Conservation (phyloP, 2,797 vertebrate genomes). For the Vireo griseus region DNA sequence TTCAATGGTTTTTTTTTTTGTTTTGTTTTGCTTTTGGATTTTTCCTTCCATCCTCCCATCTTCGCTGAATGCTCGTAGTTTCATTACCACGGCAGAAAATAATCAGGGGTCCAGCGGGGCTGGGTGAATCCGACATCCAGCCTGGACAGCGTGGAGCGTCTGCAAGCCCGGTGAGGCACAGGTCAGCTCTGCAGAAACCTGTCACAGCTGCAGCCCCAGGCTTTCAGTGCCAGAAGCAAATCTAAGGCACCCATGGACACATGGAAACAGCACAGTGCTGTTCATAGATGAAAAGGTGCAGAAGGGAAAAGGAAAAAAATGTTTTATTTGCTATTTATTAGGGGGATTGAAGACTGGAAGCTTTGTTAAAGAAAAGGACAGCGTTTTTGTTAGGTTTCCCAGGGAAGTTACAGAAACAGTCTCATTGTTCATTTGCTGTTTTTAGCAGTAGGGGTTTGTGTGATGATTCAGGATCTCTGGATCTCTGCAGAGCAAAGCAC, state of each 20-base stretch:
- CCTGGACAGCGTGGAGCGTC: background rate
- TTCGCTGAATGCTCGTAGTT: slow-evolving; percentile 67
- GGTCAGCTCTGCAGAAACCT: slow-evolving; percentile 18
- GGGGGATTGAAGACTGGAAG: slow-evolving; percentile 70
- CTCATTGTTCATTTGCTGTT: slow-evolving; percentile 66
- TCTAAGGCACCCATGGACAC: slow-evolving; percentile 25
- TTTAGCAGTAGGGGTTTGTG: slow-evolving; percentile 60
- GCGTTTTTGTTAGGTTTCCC: slow-evolving; percentile 70
- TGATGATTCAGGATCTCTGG: slow-evolving; percentile 43
- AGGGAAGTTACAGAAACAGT: slow-evolving; percentile 68
- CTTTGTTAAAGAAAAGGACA: slow-evolving; percentile 61
- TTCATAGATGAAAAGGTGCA: slow-evolving; percentile 40
- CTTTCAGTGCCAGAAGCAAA: slow-evolving; percentile 44
- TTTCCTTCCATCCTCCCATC: slow-evolving; percentile 50
- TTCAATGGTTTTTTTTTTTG: slow-evolving; percentile 61
- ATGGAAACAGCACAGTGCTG: slow-evolving; percentile 19
- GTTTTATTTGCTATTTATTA: slow-evolving; percentile 78
- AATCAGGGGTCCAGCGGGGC: slow-evolving; percentile 72
- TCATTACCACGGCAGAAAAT: slow-evolving; percentile 62
- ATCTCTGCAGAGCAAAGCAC: slow-evolving; percentile 73
- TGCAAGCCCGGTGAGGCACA: background rate
- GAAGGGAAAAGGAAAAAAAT: slow-evolving; percentile 51
- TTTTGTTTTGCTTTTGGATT: background rate
- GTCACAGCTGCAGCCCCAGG: slow-evolving; percentile 48
- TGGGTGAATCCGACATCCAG: slow-evolving; percentile 52